These are phyloP conservation scores for Nothoprocta pentlandii DNA, from an alignment of 2,113 vertebrate species.

Conservation along the genomic window DNA sequence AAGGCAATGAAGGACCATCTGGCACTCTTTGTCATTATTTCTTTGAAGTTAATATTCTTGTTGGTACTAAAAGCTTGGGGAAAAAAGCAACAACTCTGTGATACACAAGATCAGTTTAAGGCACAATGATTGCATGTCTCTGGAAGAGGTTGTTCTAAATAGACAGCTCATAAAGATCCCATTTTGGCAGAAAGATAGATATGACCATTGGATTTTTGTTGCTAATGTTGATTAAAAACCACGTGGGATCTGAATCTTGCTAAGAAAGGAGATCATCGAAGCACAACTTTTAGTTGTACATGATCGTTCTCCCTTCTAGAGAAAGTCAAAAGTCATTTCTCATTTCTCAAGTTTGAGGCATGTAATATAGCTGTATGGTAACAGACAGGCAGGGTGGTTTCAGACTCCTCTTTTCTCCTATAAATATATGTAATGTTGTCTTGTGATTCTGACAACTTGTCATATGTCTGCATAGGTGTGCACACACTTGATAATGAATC, in stretches of 20 bases:
- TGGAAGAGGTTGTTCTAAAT: background rate
- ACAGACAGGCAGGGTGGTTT: background rate
- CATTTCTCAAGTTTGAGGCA: background rate
- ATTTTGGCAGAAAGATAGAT: background rate
- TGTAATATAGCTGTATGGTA: background rate
- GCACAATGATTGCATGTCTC: background rate
- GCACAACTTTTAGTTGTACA: background rate
- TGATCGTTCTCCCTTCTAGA: background rate
- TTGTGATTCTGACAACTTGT: background rate
- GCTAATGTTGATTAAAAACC: background rate
- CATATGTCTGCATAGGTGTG: background rate
- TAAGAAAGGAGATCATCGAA: background rate
- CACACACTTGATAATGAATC: background rate
- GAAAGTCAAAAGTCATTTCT: background rate
- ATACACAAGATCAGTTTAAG: background rate
- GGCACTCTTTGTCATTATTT: background rate
- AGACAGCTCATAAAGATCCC: background rate
- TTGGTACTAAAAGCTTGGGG: background rate
- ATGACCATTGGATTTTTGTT: background rate
- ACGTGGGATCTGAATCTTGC: background rate
- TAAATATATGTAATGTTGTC: background rate
- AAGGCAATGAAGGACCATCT: conserved; percentile 8
- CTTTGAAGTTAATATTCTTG: background rate
- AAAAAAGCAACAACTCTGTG: background rate
- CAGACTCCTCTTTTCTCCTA: background rate